A percentile compares a stretch with the other conserved stretches of the same genome.
Evolutionary conservation across 2,888 invertebrate species (phyloP).

Genomic region (Invenusta paracnida): DNA sequence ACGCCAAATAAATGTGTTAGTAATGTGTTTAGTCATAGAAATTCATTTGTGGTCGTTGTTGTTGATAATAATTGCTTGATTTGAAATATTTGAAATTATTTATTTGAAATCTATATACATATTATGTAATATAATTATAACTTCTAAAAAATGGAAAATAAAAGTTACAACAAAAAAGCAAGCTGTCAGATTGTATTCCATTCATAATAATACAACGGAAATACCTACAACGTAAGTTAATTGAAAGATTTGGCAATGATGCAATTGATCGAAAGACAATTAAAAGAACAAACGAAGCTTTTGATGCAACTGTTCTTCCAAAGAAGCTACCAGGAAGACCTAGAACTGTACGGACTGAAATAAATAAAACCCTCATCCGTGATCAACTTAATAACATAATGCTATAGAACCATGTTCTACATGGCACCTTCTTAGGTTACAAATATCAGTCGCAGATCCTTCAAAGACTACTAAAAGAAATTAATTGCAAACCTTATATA

Average conservation of each 20-base stretch:
- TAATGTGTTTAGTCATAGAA: neutral
- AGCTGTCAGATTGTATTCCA: no score
- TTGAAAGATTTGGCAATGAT: neutral
- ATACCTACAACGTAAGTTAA: neutral
- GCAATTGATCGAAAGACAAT: neutral
- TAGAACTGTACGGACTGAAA: neutral
- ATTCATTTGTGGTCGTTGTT: neutral
- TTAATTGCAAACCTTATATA: neutral
- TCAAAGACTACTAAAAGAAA: neutral
- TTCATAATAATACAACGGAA: neutral
- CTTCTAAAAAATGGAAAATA: no score
- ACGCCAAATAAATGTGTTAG: neutral
- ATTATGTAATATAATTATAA: no score
- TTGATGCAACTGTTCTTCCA: neutral
- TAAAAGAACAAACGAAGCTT: neutral
- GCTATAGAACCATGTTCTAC: neutral
- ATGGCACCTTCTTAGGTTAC: neutral
- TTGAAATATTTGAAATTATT: neutral
- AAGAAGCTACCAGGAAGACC: neutral
- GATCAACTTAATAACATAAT: neutral
- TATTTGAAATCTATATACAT: neutral
- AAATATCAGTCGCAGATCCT: neutral
- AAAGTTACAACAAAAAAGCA: neutral
- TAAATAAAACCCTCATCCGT: neutral
- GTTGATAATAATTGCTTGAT: neutral